These are phyloP conservation scores for Caenorhabditis wallacei DNA, from an alignment of 2,888 invertebrate genomes.

Conservation along the genomic window DNA sequence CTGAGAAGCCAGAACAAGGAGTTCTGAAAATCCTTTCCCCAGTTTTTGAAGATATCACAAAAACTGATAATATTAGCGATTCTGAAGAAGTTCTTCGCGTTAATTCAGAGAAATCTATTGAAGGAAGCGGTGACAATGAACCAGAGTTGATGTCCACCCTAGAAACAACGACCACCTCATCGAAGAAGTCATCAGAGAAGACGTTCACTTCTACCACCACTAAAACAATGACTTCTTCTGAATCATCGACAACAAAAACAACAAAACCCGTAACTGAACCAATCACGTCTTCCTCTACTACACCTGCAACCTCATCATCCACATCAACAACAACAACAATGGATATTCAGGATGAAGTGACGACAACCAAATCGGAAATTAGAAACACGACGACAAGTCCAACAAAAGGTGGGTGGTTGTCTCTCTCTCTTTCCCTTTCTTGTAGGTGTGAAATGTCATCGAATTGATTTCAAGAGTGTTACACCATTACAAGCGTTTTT, in stretches of 20 bases:
- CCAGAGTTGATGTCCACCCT: conserved; percentile 51
- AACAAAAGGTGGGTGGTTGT: conserved; percentile 41
- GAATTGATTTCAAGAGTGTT: conserved; percentile 37
- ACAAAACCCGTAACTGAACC: conserved; percentile 51
- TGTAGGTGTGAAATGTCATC: conserved; percentile 30
- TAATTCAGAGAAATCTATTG: conserved; percentile 22
- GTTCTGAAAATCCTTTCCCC: conserved; percentile 56
- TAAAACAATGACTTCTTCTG: conserved; percentile 40
- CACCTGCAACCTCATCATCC: conserved; percentile 35
- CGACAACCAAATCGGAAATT: conserved; percentile 18
- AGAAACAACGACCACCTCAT: conserved; percentile 41
- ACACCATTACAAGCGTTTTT: conserved; percentile 25
- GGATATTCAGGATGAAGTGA: conserved; percentile 50
- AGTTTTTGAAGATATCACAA: conserved; percentile 64
- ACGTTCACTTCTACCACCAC: conserved; percentile 11
- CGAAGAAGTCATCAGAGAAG: conserved; percentile 14
- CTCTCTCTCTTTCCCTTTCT: too few relatives aligned
- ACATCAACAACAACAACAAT: conserved; percentile 24
- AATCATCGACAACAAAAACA: conserved; percentile 45
- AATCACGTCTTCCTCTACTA: conserved; percentile 30
- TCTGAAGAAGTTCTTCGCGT: conserved; percentile 40
- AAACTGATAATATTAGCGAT: conserved; percentile 45
- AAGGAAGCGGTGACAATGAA: conserved; percentile 46
- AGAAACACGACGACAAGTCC: conserved; percentile 37
- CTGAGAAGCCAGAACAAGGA: conserved; percentile 40